These are phyloP conservation scores for Lerista edwardsae DNA, from an alignment of 2,797 vertebrate species.

Conservation along the genomic window DNA sequence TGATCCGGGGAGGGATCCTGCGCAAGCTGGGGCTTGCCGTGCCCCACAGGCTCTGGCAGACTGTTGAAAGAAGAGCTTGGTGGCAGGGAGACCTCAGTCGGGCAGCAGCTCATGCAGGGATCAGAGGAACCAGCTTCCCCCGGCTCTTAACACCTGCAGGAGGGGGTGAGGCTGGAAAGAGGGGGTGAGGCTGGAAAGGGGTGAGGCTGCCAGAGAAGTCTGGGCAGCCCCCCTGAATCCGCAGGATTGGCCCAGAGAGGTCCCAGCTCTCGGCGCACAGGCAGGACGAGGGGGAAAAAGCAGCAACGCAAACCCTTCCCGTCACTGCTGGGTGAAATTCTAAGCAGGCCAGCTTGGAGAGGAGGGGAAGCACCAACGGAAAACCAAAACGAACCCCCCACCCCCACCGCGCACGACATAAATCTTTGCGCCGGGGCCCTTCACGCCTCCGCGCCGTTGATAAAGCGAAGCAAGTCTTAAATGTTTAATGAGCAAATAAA, in stretches of 20 bases:
- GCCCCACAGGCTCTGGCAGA: slow-evolving; percentile 22
- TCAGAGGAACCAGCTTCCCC: background rate
- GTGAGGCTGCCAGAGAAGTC: no score
- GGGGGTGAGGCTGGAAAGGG: no score
- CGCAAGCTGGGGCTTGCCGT: slow-evolving; percentile 51
- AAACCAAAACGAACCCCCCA: no score
- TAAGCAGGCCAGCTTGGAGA: no score
- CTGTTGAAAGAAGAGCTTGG: background rate
- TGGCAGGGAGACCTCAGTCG: background rate
- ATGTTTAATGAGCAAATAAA: slow-evolving; percentile 78
- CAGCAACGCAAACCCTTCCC: slow-evolving; percentile 23
- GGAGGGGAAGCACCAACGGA: no score
- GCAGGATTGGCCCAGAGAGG: background rate
- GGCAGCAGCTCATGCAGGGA: background rate
- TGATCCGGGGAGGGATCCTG: slow-evolving; percentile 39
- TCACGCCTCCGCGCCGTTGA: slow-evolving; percentile 72
- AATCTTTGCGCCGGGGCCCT: slow-evolving; percentile 69
- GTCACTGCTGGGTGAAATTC: slow-evolving; percentile 31
- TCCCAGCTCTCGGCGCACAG: background rate
- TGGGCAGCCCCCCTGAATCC: no score
- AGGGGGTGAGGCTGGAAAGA: background rate
- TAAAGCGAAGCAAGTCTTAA: slow-evolving; percentile 76
- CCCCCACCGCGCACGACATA: slow-evolving; percentile 65
- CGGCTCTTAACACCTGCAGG: background rate
- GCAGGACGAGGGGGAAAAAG: background rate